Evolutionary conservation across 2,888 invertebrate genomes (phyloP), one percentile per base, ranked within the genome.

Genomic region (Rosalia funebris): DNA sequence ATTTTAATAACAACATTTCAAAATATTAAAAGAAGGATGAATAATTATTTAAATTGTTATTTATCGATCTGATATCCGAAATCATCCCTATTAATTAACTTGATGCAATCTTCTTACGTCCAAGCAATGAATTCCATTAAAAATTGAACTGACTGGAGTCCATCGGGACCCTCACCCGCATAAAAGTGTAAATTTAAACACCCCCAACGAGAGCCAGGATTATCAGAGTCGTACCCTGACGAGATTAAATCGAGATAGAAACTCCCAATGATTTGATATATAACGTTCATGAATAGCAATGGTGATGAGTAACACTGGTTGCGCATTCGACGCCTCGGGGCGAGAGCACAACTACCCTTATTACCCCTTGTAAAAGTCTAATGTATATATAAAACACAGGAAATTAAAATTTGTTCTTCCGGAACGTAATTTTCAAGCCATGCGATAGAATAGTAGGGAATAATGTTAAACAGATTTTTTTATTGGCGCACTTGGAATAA

Each of bases 261-360:
- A 69, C 69, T 71, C 70, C 58, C 68, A 70, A 75, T 74, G 71
- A 75, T 75, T 73, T 69, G 71, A 75, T 75, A 75, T 74, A 71
- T 71, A 73, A 73, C 70, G 62, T 71, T 74, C 73, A 76, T 77
- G 77, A 77, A 77, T 76, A 74, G 72, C 72, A 75, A 76, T 75
- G 72, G 68, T 73, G 75, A 76, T 77, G 74, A 73, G 74, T 72
- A 74, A 75, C 73, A 70, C 68, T 74, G 77, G 76, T 77, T 76
- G 74, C 68, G 72, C 74, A 67, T 64, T 75, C 69, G 60, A 70
- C 65, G 70, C 71, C 72, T 48, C 57, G 61, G 61, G 48, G 56
- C 46, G 53, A 45, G 65, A 61, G 60, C 65, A 54, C 60, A 55
- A 63, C 57, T 60, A 66, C 70, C 66, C 68, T 65, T 59, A 69